Evolutionary conservation across 2,888 invertebrate genomes (phyloP).

Genomic region (Sphaerophoria taeniata): DNA sequence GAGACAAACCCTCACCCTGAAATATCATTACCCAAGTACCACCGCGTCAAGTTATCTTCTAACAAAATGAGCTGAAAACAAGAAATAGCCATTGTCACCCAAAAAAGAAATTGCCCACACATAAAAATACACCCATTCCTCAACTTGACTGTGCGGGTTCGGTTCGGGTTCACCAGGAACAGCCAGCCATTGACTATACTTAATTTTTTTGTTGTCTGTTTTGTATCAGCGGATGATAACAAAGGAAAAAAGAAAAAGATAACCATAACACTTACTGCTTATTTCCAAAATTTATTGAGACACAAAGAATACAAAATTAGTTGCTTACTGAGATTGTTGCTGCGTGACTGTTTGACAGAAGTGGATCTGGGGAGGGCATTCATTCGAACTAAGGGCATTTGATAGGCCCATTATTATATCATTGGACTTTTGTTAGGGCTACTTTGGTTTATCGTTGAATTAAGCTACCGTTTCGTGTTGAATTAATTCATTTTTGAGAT

Average conservation of each 20-base stretch:
- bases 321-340: conserved; percentile 23
- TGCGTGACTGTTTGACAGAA: not conserved
- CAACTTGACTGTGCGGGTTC: conserved; percentile 4
- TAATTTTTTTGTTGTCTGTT: not conserved
- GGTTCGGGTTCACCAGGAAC: not conserved
- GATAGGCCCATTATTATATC: conserved; percentile 27
- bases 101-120: conserved; percentile 26
- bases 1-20: conserved; percentile 19
- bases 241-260: conserved; percentile 40
- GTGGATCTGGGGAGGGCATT: no score
- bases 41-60: not conserved
- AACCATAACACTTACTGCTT: conserved; percentile 36
- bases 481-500: not conserved
- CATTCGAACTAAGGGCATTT: conserved; percentile 4
- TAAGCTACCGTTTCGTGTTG: not conserved
- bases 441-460: not conserved
- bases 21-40: conserved; percentile 14
- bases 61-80: not conserved
- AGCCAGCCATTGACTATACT: conserved; percentile 10
- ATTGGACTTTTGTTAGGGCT: conserved; percentile 15
- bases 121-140: not conserved
- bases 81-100: conserved; percentile 11
- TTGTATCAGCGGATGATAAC: conserved; percentile 43
- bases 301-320: conserved; percentile 21
- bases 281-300: conserved; percentile 40